These are phyloP conservation scores for Nyctibius bracteatus DNA, from an alignment of 2,113 vertebrate species.

Conservation along the genomic window DNA sequence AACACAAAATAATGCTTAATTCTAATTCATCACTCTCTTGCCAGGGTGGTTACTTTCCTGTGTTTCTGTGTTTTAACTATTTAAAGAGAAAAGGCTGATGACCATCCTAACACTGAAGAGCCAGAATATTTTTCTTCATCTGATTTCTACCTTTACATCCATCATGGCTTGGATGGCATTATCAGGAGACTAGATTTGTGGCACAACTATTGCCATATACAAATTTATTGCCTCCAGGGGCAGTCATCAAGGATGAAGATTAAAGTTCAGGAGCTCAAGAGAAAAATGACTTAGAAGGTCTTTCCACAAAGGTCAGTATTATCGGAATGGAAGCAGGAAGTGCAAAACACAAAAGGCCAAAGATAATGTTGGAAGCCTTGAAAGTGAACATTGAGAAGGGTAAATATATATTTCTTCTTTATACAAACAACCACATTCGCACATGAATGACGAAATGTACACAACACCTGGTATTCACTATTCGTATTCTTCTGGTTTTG, in stretches of 20 bases:
- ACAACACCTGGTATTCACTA: neutral
- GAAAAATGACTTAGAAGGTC: neutral
- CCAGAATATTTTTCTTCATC: neutral
- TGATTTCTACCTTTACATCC: neutral
- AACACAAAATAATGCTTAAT: neutral
- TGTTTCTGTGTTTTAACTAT: neutral
- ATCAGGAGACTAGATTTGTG: neutral
- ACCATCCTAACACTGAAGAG: neutral
- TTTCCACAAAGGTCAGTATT: neutral
- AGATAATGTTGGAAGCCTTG: neutral
- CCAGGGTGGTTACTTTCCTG: neutral
- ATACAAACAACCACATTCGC: neutral
- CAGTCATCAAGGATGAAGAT: neutral
- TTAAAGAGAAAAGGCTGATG: neutral
- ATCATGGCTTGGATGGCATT: neutral
- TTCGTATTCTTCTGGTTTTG: constrained; percentile 10
- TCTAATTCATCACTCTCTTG: neutral
- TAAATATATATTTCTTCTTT: constrained; percentile 47
- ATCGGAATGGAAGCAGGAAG: constrained; percentile 17
- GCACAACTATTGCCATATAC: neutral
- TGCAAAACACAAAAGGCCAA: neutral
- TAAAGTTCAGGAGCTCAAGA: neutral
- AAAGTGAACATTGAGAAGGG: neutral
- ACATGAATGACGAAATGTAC: constrained; percentile 40
- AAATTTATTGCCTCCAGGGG: neutral